Evolutionary conservation across 2,888 invertebrate species (phyloP).

Genomic region (Drosophila barbarae): DNA sequence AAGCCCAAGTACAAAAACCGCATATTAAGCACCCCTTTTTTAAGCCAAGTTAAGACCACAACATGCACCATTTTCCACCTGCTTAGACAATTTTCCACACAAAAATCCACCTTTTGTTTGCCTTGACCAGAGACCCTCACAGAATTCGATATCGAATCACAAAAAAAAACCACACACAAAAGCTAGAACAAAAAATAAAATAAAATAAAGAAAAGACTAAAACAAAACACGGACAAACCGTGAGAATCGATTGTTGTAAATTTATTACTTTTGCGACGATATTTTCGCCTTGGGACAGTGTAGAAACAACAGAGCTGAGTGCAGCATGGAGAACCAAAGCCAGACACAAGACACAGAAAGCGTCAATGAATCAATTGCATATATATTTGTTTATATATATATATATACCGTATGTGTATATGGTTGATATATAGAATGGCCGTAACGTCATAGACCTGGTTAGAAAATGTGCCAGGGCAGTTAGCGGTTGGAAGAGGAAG

Average conservation of each 20-base stretch:
- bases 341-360: slow-evolving; percentile 23
- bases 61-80: neutral
- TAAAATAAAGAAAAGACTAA: neutral
- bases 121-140: slow-evolving; percentile 25
- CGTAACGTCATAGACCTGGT: slow-evolving; percentile 64
- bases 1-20: neutral
- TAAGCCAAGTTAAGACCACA: slow-evolving; percentile 7
- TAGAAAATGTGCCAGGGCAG: slow-evolving; percentile 56
- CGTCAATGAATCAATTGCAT: slow-evolving; percentile 57
- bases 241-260: slow-evolving; percentile 50
- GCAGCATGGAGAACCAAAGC: slow-evolving; percentile 16
- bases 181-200: neutral
- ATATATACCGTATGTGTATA: too few relatives aligned
- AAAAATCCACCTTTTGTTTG: slow-evolving; percentile 1
- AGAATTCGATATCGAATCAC: slow-evolving; percentile 21
- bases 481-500: slow-evolving; percentile 27
- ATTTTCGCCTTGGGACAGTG: slow-evolving; percentile 35
- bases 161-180: slow-evolving; percentile 2
- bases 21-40: neutral
- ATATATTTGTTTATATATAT: neutral
- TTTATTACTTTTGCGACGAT: slow-evolving; percentile 49
- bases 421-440: neutral
- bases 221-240: slow-evolving; percentile 1
- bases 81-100: neutral
- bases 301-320: slow-evolving; percentile 33